Evolutionary conservation across 2,888 invertebrate species (phyloP), one percentile per base, ranked within the genome.

Genomic region (Harpagoxenus sublaevis): DNA sequence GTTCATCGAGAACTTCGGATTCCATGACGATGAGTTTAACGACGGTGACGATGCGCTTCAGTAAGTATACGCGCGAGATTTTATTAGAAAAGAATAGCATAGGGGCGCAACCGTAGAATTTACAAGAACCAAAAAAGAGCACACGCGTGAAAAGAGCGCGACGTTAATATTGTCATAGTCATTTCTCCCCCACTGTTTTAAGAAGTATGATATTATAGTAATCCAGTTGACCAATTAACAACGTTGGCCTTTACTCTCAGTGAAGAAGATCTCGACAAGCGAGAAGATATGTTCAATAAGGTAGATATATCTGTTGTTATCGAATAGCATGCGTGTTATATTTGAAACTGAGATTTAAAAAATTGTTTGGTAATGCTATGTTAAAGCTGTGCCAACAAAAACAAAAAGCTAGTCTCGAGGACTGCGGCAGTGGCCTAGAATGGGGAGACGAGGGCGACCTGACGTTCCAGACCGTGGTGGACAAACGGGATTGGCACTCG

Each of bases 1-100:
- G 89, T 96, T 96, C 93, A 96, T 96, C 88, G 96, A 96, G 90
- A 96, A 96, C 88, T 97, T 96, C 93, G 96, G 96, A 78, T 96
- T 96, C 92, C 96, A 96, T 90, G 96, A 97, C 92, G 96, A 96
- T 87, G 96, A 97, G 87, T 97, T 96, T 91, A 96, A 96, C 87
- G 96, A 96, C 90, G 96, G 96, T 12, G 96, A 97, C 88, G 96
- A 96, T 89, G 94, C 95, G 63, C 93, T 96, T 88, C 95, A 95
- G 96, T 96, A 94, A 95, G 95, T 95, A 91, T 83, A 81, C 12
- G n/a, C 28, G 9, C 12, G 12, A 66, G 39, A 77, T 53, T 2
- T 53, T 10, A 23, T 63, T 78, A 42, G 9, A 28, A 78, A 48
- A 55, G 8, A 23, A 57, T 79, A 71, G 23, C 35, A 55, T 78